A percentile compares a stretch with the other conserved stretches of the same genome.
Evolutionary conservation across 2,113 vertebrate genomes (phyloP).

Genomic region (Poecile atricapillus): DNA sequence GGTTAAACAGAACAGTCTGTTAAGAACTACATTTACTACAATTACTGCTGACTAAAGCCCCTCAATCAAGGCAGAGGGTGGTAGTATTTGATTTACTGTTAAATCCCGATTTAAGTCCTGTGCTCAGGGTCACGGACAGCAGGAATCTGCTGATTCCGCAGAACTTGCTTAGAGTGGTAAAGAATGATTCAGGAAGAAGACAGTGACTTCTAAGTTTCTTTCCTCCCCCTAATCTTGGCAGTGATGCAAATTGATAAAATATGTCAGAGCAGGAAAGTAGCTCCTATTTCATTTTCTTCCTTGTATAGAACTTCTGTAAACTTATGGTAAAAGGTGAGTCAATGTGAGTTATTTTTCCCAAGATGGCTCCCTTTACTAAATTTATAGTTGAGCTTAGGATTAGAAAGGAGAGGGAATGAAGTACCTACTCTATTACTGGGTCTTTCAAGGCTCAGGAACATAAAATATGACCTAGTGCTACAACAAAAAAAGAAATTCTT

Average conservation of each 20-base stretch:
- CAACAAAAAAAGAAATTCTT: neutral
- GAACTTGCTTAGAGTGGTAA: neutral
- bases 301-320: neutral
- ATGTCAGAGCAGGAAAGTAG: neutral
- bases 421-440: neutral
- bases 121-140: neutral
- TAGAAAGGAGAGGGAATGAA: neutral
- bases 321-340: neutral
- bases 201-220: neutral
- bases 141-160: neutral
- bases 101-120: neutral
- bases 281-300: neutral
- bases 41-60: neutral
- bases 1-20: neutral
- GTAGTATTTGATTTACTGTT: neutral
- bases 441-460: neutral
- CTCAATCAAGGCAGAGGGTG: neutral
- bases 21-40: neutral
- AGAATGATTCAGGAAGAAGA: neutral
- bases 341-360: neutral
- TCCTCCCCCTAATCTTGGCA: neutral
- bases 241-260: neutral
- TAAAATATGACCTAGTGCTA: neutral
- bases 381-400: neutral
- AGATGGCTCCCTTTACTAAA: neutral